These are phyloP conservation scores for Parazoanthus darwini DNA, from an alignment of 92 coral and sea anemone species.

Conservation along the genomic window DNA sequence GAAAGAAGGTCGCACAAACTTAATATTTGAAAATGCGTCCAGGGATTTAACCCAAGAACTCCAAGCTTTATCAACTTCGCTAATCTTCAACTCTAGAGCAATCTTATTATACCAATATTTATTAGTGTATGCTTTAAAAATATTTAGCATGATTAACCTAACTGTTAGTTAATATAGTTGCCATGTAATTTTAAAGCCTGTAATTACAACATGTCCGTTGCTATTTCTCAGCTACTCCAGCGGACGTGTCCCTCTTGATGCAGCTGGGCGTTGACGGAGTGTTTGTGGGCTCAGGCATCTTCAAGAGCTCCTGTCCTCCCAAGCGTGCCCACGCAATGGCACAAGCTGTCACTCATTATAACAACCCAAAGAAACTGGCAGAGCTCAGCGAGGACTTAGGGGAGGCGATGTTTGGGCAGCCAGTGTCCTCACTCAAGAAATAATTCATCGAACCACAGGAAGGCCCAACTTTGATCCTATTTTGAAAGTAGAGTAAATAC, in stretches of 20 bases:
- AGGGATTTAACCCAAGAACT: no score
- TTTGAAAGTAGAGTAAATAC: neutral
- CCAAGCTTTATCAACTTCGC: no score
- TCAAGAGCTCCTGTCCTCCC: conserved; percentile 87
- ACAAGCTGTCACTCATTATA: conserved; percentile 93
- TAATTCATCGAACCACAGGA: neutral
- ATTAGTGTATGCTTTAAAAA: no score
- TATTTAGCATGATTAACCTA: no score
- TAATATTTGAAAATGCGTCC: no score
- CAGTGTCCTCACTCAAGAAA: conserved; percentile 58
- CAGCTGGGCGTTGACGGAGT: conserved; percentile 99
- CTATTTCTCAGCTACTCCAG: conserved; percentile 83
- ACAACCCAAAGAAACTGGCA: conserved; percentile 92
- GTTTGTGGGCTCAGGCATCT: conserved; percentile 98
- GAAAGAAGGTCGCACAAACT: no score
- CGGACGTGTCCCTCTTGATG: conserved; percentile 94
- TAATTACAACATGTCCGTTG: neutral
- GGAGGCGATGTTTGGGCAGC: conserved; percentile 97
- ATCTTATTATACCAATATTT: no score
- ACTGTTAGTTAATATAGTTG: no score
- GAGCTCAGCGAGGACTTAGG: conserved; percentile 97
- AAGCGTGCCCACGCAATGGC: conserved; percentile 99
- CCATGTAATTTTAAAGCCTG: neutral
- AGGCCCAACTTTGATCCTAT: neutral
- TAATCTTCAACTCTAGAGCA: no score